phyloP scores from a whole-genome alignment of 1,140 invertebrate species.

The Procambarus virginalis region DNA sequence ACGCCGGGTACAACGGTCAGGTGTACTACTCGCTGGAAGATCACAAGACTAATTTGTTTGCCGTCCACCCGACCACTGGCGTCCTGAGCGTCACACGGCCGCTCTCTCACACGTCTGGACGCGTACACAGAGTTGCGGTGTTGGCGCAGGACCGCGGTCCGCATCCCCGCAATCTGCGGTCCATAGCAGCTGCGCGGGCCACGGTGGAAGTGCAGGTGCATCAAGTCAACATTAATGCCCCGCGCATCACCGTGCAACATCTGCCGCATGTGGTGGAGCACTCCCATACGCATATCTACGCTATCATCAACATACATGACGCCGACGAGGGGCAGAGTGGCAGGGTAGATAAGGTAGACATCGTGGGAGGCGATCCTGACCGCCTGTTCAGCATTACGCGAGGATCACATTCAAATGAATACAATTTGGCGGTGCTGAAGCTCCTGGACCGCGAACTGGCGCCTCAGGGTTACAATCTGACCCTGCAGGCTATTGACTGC shows the following conservation, averaged over 20 bases:
- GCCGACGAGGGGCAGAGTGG: constrained; percentile 88
- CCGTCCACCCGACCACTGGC: constrained; percentile 93
- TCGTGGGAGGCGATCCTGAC: constrained; percentile 90
- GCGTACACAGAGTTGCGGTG: constrained; percentile 44
- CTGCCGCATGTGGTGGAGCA: constrained; percentile 89
- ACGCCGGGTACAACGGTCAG: constrained; percentile 93
- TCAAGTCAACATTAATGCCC: constrained; percentile 67
- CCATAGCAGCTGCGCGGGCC: constrained; percentile 41
- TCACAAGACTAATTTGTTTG: constrained; percentile 84
- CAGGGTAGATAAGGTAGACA: constrained; percentile 86
- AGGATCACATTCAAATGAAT: constrained; percentile 75
- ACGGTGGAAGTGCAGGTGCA: constrained; percentile 60
- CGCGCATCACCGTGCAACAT: constrained; percentile 75
- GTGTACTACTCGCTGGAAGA: constrained; percentile 95
- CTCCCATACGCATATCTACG: constrained; percentile 89
- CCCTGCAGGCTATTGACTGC: constrained; percentile 87
- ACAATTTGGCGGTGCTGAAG: constrained; percentile 81
- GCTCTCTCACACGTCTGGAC: constrained; percentile 81
- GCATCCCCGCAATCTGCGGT: constrained; percentile 16
- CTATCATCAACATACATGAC: constrained; percentile 89
- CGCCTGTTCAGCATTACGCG: constrained; percentile 85
- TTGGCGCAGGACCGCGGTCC: constrained; percentile 62
- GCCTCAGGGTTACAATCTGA: constrained; percentile 88
- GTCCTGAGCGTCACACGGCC: constrained; percentile 88
- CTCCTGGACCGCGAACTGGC: constrained; percentile 85